phyloP scores from a whole-genome alignment of 2,113 vertebrate genomes.

The Oreocharis arfaki region DNA sequence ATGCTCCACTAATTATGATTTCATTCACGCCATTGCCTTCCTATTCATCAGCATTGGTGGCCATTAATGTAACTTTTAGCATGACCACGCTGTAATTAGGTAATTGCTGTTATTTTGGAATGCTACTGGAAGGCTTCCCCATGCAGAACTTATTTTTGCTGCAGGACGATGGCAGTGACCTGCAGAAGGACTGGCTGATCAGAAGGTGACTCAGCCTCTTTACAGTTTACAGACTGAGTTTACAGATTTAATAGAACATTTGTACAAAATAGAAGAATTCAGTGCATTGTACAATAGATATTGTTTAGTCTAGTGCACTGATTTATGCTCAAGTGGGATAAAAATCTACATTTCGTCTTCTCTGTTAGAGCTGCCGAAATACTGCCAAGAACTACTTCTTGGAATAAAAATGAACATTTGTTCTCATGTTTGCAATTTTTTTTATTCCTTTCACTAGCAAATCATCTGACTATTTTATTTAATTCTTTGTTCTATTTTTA shows the following conservation, averaged over 20 bases:
- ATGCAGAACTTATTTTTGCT: background rate
- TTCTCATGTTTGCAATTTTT: constrained; percentile 38
- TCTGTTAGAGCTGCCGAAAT: background rate
- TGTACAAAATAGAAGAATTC: background rate
- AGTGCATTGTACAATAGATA: background rate
- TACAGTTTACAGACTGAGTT: background rate
- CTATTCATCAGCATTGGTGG: background rate
- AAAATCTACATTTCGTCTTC: constrained; percentile 11
- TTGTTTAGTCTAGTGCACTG: constrained; percentile 48
- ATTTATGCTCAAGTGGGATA: constrained; percentile 29
- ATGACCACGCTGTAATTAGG: background rate
- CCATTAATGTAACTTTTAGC: background rate
- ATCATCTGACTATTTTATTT: constrained; percentile 19
- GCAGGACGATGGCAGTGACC: background rate
- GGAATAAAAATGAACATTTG: constrained; percentile 53
- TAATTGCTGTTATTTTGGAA: background rate
- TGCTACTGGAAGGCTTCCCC: background rate
- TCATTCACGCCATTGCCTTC: background rate
- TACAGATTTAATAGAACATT: background rate
- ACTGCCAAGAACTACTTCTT: constrained; percentile 50
- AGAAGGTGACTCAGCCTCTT: background rate
- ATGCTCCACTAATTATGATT: background rate
- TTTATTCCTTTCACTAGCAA: constrained; percentile 19
- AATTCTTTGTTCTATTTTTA: constrained; percentile 46
- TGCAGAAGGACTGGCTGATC: background rate